Percentiles rank a stretch among this genome's conserved stretches.
These are phyloP conservation scores for Siderastrea radians DNA, from an alignment of 92 coral and sea anemone genomes.

Conservation along the genomic window DNA sequence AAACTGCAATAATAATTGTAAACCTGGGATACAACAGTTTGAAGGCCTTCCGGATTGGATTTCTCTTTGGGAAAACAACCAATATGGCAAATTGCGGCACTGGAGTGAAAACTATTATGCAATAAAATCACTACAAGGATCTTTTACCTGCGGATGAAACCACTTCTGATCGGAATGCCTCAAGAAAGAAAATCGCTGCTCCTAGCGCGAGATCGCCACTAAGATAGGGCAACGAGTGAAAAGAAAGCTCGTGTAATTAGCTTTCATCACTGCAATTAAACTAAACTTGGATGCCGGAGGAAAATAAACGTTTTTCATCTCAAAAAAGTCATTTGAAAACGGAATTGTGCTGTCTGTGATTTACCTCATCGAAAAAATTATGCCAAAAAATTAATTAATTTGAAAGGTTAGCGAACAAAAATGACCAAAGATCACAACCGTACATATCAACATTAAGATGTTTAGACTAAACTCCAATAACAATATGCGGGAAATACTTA, in stretches of 20 bases:
- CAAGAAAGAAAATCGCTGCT: not conserved
- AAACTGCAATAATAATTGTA: not conserved
- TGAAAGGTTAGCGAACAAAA: not conserved
- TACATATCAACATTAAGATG: not conserved
- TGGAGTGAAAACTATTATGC: not conserved
- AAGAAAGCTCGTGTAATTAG: slow-evolving; percentile 7
- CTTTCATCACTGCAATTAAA: slow-evolving; percentile 37
- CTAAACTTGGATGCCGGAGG: not conserved
- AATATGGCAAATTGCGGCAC: slow-evolving; percentile 2
- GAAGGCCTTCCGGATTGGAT: not conserved
- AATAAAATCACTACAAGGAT: too few relatives aligned
- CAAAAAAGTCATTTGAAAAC: not conserved
- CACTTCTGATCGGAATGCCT: not conserved
- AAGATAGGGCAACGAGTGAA: not conserved
- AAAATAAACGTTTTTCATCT: not conserved
- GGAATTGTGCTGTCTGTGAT: not conserved
- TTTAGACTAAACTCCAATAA: not conserved
- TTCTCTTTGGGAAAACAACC: not conserved
- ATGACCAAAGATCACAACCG: not conserved
- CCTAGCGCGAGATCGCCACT: slow-evolving; percentile 10
- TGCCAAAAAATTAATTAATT: too few relatives aligned
- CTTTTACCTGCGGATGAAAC: too few relatives aligned
- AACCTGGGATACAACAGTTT: not conserved
- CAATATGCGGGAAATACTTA: slow-evolving; percentile 17
- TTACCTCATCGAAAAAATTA: not conserved